phyloP scores from a whole-genome alignment of 2,113 vertebrate genomes.

The Cricetomys ansorgei region DNA sequence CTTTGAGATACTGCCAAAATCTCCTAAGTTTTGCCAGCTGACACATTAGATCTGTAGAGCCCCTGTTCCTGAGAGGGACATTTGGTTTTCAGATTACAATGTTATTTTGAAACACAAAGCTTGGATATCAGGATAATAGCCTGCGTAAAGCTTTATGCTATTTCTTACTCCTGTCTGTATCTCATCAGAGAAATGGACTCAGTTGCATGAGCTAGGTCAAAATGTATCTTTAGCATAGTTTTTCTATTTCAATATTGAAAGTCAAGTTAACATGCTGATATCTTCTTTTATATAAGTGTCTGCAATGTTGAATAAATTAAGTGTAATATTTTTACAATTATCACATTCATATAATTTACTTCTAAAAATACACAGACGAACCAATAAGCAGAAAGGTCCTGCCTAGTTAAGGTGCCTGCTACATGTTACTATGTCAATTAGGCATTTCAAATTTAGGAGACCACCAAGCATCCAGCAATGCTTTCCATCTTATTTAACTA shows the following conservation, averaged over 20 bases:
- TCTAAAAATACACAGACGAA: not conserved
- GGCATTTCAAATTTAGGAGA: not conserved
- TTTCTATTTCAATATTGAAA: slow-evolving; percentile 9
- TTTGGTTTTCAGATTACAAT: not conserved
- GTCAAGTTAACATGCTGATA: not conserved
- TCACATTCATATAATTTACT: not conserved
- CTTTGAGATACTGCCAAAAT: not conserved
- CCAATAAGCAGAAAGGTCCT: not conserved
- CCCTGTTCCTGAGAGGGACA: not conserved
- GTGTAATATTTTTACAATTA: not conserved
- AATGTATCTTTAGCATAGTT: not conserved
- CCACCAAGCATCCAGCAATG: not conserved
- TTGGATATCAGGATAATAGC: not conserved
- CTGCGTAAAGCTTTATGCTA: not conserved
- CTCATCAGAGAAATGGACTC: not conserved
- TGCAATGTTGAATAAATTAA: not conserved
- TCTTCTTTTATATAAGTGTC: not conserved
- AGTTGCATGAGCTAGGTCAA: not conserved
- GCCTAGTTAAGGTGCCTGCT: not conserved
- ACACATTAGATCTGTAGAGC: not conserved
- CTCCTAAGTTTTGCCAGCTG: not conserved
- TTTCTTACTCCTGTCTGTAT: not conserved
- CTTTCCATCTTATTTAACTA: not conserved
- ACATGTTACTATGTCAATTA: not conserved
- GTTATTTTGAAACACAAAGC: not conserved